Evolutionary conservation across 2,113 vertebrate genomes (phyloP), one percentile per base, ranked within the genome.

Genomic region (Chlorodrepanis virens): DNA sequence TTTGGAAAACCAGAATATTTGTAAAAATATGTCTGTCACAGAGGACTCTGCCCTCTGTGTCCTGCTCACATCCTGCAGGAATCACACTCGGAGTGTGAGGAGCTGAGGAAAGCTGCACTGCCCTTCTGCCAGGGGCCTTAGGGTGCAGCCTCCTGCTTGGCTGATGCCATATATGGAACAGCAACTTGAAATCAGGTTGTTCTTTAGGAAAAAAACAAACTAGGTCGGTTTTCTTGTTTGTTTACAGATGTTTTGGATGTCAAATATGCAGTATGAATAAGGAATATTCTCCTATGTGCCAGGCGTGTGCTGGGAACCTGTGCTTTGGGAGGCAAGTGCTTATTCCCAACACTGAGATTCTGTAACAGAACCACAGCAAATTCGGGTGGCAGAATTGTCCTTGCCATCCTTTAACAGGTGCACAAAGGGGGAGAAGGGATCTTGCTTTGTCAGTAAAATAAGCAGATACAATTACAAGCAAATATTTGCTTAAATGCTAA

Each of bases 1-100:
- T 70, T 31, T 53, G 70, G 53, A 49, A 76, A 49, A 71, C 3
- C 17, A 59, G 15, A 45, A 21, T 29, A 12, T 49, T 31, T 57
- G 17, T 49, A 22, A 31, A 74, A 74, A 42, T 29, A 4, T 1
- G 1, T 5, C 12, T 39, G 0, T 53, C 37, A 33, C 0, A 2
- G 44, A 67, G 29, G 53, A 22, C 72, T 64, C 42, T 54, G 54
- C 56, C 45, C 53, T 10, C 3, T 29, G 24, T 3, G 4, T 82
- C 29, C 74, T 45, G 25, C 13, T 87, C 21, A 17, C 42, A 42
- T 45, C 16, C 2, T 28, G 40, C 72, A 50, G 90, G 65, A 63
- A 15, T 75, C 31, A 3, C 1, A 0, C 50, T 17, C 49, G 33
- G 23, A 28, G 8, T 10, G 11, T 35, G 35, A 35, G 35, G 35